Evolutionary conservation across 1,140 invertebrate genomes (phyloP).

Genomic region (Leptonema lineaticorne): DNA sequence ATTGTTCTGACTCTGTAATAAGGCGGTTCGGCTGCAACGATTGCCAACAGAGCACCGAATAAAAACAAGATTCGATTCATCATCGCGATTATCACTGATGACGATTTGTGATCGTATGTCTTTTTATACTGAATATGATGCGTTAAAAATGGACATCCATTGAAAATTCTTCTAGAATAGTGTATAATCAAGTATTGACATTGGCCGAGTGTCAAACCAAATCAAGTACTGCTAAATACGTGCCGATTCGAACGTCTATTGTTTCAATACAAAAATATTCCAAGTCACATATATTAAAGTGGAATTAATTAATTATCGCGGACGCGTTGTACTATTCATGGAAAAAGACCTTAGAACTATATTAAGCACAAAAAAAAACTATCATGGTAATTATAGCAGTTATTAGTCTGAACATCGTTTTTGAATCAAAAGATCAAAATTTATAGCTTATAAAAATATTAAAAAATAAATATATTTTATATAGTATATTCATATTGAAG

Average conservation of each 20-base stretch:
- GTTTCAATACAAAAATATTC: neutral
- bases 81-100: neutral
- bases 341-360: too few species aligned
- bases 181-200: neutral
- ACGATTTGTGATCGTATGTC: neutral
- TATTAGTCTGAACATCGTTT: too few species aligned
- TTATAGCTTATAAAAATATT: too few species aligned
- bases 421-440: too few species aligned
- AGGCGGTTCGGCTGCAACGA: slow-evolving; percentile 14
- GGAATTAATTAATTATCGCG: too few species aligned
- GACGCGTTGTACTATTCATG: too few species aligned
- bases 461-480: too few species aligned
- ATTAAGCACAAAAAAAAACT: too few species aligned
- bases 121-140: slow-evolving; percentile 4
- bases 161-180: neutral
- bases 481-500: too few species aligned
- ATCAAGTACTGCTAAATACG: neutral
- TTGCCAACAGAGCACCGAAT: neutral
- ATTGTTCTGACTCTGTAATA: neutral
- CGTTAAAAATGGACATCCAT: slow-evolving; percentile 10
- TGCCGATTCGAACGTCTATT: neutral
- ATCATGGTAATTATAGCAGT: too few species aligned
- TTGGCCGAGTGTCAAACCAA: slow-evolving; percentile 16
- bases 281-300: too few species aligned
- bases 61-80: slow-evolving; percentile 5